Evolutionary conservation across 2,113 vertebrate species (phyloP).

Genomic region (Ptilorrhoa leucosticta): DNA sequence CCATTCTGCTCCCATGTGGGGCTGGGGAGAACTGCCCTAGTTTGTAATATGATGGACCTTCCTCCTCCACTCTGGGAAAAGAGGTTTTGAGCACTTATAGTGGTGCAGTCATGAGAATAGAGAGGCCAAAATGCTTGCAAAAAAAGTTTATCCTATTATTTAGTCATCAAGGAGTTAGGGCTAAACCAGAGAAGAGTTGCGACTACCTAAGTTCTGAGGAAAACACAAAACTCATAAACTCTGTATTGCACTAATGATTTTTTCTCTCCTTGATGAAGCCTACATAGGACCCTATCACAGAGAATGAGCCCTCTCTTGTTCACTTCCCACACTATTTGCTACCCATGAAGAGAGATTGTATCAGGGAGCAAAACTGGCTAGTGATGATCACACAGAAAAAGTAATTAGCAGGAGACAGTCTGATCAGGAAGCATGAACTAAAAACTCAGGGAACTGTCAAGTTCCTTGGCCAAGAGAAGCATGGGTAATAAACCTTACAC

Average conservation of each 20-base stretch:
- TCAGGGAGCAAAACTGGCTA: background rate
- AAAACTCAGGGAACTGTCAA: background rate
- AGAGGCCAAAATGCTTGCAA: background rate
- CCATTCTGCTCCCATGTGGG: background rate
- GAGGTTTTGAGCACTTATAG: background rate
- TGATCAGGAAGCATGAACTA: background rate
- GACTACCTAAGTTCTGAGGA: background rate
- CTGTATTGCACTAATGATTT: background rate
- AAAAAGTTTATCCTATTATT: background rate
- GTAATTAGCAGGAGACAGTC: background rate
- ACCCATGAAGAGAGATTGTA: background rate
- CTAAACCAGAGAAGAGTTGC: background rate
- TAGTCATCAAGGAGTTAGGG: background rate
- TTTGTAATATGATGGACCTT: background rate
- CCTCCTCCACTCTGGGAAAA: background rate
- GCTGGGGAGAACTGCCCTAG: background rate
- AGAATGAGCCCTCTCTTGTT: background rate
- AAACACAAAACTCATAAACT: background rate
- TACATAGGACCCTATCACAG: background rate
- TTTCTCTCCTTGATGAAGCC: background rate
- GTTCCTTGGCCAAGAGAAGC: background rate
- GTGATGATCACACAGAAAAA: background rate
- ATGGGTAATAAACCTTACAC: background rate
- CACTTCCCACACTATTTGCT: background rate
- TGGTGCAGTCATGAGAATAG: fast-evolving